Base-by-base conservation (phyloP, 2,113 vertebrate species). In the Rostratula benghalensis region DNA sequence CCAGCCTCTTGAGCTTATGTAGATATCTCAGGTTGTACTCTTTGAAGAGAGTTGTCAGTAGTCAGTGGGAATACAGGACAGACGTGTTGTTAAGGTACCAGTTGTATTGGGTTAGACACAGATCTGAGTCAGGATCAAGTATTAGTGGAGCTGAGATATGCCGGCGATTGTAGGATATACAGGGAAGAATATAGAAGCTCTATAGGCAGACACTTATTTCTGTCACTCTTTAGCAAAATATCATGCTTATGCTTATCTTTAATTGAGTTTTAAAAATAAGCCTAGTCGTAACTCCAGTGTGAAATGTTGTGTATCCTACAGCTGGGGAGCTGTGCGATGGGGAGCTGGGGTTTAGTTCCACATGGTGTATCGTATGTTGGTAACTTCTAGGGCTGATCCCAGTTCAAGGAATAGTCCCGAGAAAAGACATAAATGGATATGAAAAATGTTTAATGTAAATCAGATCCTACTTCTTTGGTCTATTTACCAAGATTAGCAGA, bases 401-500 rank as follows among this genome's bases (percentile, higher is more conserved):
- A 37, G 7, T 51, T 45, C 39, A 75, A 68, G 31, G 20, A 78
- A 28, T 27, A 33, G 27, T 90, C 60, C 35, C 60, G 33, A 88
- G 21, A 61, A 75, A 83, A 82, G 27, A 4, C 48, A 13, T n/a
- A 43, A 77, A 60, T 64, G 53, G 57, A 17, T 92, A 75, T 71
- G 75, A 92, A 82, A 35, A 71, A 37, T 73, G 25, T 87, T 71
- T 87, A 35, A 87, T 90, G 39, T 60, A 90, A 94, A 89, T 78
- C 31, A 68, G 45, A 82, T 87, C 48, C 43, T n/a, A 61, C 48
- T 95, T 95, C 94, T 87, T 57, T 3, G 6, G 69, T 93, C 73
- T 90, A 77, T 93, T 96, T 96, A 96, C 48, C 28, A 84, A 91
- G 76, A 87, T 89, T 79, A 95, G 80, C 88, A 94, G 95, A 92